A percentile compares a stretch with the other conserved stretches of the same genome.
Conservation (phyloP, 2,113 vertebrate species). For the Hemiprocne comata region DNA sequence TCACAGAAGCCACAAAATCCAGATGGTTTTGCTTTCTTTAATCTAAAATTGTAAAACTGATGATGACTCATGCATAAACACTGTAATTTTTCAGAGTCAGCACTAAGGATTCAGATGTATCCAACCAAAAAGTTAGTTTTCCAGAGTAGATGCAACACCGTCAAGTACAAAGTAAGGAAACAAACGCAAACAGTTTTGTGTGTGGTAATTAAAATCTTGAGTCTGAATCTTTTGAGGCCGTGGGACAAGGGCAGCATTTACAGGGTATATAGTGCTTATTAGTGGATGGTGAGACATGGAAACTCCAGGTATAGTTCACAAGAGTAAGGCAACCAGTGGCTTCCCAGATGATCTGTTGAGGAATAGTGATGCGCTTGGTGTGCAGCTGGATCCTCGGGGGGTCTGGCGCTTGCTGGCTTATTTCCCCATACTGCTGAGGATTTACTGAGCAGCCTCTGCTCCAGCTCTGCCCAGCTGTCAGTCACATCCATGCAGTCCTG, state of each 20-base stretch:
- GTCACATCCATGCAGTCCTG: neutral
- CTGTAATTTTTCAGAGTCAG: neutral
- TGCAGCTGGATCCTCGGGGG: neutral
- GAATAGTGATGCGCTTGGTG: neutral
- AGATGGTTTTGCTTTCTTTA: conserved; percentile 13
- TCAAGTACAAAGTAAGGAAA: neutral
- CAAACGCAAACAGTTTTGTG: neutral
- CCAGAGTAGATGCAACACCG: neutral
- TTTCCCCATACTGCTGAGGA: neutral
- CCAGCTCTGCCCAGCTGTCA: neutral
- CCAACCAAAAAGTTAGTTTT: neutral
- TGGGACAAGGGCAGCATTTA: neutral
- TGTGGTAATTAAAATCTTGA: neutral
- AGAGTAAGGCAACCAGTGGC: neutral
- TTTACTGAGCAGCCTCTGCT: neutral
- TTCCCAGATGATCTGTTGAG: neutral
- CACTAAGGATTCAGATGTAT: neutral
- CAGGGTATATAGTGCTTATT: neutral
- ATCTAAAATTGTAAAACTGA: neutral
- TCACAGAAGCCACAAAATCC: neutral
- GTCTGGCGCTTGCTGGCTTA: neutral
- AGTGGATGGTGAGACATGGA: neutral
- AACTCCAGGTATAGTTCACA: neutral
- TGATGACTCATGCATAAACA: neutral
- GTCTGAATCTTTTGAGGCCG: neutral